Evolutionary conservation across 2,113 vertebrate species (phyloP), one percentile per base, ranked within the genome.

Genomic region (Semicossyphus pulcher): DNA sequence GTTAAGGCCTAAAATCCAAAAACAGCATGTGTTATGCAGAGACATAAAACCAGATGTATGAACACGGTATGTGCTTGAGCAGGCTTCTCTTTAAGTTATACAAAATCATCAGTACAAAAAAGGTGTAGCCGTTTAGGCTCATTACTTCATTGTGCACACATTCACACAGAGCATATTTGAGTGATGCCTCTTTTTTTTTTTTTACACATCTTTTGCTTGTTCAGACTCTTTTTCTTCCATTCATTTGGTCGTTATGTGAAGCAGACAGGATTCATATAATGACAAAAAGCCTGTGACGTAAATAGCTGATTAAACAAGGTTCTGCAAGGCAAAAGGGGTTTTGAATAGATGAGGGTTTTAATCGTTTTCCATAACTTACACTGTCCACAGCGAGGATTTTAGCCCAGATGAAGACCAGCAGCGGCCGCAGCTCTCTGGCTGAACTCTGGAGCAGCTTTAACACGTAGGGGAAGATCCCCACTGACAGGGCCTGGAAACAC

Each of bases 311-410:
- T 5, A 51, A 71, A 60, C 2, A 32, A n/a, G 31, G 21, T 1
- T 16, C 12, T 7, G 49, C 3, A 36, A 14, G n/a, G 20, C 11
- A 18, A 25, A 7, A 15, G 23, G 14, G 9, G 3, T 53, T 73
- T 32, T 3, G 8, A 59, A 6, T 18, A 32, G 18, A 60, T 28
- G 12, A 62, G 6, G n/a, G 4, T 32, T 15, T 66, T 21, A 20
- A 36, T 37, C 42, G 41, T 53, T 8, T 31, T 11, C 10, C 7
- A 20, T 83, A 45, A 96, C 97, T 95, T 91, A 99, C 98, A 15
- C 97, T 98, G 94, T 99, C 98, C 80, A 99, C 98, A 0, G 97
- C 98, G 11, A 99, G 95, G 80, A 99, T 99, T 91, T 99, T 99
- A 80, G 98, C 98, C 98, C 98, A 99, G 92, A 99, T 99, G 93